Percentiles rank a stretch among this genome's conserved stretches.
Conservation (phyloP, 2,113 vertebrate species). For the Scartelaos histophorus region DNA sequence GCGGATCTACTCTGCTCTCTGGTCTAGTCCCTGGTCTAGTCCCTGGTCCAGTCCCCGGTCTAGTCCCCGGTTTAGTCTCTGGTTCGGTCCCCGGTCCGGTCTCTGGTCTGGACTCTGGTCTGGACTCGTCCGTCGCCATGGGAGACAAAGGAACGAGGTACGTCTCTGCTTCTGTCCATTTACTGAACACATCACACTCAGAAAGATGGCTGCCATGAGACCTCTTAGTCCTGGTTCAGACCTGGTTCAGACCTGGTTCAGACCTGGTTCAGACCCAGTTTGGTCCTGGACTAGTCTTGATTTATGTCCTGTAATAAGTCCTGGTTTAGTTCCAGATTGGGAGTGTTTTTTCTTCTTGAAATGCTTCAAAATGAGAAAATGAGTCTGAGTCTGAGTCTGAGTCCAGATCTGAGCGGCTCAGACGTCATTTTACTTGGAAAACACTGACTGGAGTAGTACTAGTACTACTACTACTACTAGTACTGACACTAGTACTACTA, state of each 20-base stretch:
- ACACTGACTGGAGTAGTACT: no score
- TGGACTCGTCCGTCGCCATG: not conserved
- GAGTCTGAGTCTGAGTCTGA: no score
- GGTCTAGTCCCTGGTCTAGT: not conserved
- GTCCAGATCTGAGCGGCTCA: no score
- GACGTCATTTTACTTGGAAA: no score
- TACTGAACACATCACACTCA: not conserved
- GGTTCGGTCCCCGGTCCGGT: not conserved
- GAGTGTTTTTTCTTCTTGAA: no score
- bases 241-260: not conserved
- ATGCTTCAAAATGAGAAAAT: no score
- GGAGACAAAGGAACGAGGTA: conserved; percentile 1
- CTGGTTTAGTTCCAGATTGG: not conserved
- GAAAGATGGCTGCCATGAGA: not conserved
- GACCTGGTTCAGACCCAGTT: not conserved
- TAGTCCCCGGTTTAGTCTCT: not conserved
- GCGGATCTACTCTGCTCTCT: not conserved
- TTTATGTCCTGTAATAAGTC: not conserved
- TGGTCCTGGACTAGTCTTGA: not conserved
- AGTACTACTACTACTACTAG: no score
- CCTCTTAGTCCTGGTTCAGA: not conserved
- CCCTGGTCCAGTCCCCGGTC: not conserved
- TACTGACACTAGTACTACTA: no score
- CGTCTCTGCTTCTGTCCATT: not conserved
- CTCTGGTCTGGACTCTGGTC: not conserved